A percentile compares a stretch with the other conserved stretches of the same genome.
Evolutionary conservation across 1,140 invertebrate species (phyloP).

Genomic region (Halotydeus destructor): DNA sequence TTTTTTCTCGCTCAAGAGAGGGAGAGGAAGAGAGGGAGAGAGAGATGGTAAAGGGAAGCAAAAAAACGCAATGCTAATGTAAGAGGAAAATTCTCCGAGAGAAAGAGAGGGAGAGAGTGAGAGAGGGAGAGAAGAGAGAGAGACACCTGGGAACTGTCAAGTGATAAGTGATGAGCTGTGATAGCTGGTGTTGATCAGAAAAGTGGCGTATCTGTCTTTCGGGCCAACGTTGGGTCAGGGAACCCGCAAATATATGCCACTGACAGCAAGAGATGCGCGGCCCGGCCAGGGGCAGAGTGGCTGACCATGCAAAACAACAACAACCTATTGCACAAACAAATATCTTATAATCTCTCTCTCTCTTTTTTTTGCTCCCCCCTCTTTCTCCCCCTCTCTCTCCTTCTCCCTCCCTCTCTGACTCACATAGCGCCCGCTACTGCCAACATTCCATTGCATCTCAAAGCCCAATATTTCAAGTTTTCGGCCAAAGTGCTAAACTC

Average conservation of each 20-base stretch:
- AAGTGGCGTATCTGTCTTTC: no score
- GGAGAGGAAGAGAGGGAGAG: no score
- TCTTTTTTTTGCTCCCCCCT: neutral
- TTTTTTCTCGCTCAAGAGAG: no score
- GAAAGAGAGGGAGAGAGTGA: conserved; percentile 3
- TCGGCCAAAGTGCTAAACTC: conserved; percentile 32
- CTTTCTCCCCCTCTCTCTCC: neutral
- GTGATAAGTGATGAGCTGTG: no score
- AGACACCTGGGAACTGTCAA: no score
- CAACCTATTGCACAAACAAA: neutral
- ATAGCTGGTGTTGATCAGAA: no score
- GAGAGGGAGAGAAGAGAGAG: no score
- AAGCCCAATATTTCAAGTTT: conserved; percentile 34
- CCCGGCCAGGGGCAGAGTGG: neutral
- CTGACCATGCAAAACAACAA: neutral
- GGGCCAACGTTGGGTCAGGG: no score
- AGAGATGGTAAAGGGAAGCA: no score
- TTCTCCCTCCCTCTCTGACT: neutral
- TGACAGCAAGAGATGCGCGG: neutral
- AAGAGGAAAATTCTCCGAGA: no score
- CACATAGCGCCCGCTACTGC: conserved; percentile 6
- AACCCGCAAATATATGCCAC: no score
- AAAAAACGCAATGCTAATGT: no score
- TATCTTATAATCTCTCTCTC: neutral
- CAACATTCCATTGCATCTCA: conserved; percentile 11